Conservation (phyloP, 2,113 vertebrate genomes). For the Xiphophorus couchianus region DNA sequence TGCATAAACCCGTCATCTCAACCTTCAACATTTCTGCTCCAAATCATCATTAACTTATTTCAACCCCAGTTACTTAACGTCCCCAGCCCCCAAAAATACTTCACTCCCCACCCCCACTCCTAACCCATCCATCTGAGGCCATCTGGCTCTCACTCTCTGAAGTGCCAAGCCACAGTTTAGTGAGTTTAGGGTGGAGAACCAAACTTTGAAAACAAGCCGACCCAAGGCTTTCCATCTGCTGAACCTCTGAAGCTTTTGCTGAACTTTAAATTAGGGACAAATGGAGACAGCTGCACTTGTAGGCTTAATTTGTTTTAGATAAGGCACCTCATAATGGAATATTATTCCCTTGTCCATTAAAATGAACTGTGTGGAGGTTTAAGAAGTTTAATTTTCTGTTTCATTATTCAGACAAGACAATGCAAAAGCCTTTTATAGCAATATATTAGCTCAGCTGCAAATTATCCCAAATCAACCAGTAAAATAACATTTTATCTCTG, state of each 20-base stretch:
- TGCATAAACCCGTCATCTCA: not conserved
- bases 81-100: not conserved
- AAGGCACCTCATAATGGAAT: not conserved
- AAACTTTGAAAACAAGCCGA: conserved; percentile 17
- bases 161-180: conserved; percentile 24
- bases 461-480: no score
- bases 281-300: not conserved
- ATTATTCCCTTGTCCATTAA: not conserved
- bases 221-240: conserved; percentile 14
- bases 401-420: not conserved
- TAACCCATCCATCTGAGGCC: conserved; percentile 34
- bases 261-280: not conserved
- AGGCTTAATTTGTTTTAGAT: not conserved
- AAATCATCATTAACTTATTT: conserved; percentile 15
- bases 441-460: not conserved
- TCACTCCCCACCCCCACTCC: not conserved
- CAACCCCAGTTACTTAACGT: conserved; percentile 9
- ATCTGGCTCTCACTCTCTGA: conserved; percentile 34
- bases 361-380: not conserved
- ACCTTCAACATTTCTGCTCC: conserved; percentile 8
- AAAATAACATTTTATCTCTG: not conserved
- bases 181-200: conserved; percentile 30
- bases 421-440: not conserved
- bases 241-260: conserved; percentile 1
- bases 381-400: not conserved